Base-by-base conservation (phyloP, 2,888 invertebrate genomes). In the Cryptocephalus primarius region DNA sequence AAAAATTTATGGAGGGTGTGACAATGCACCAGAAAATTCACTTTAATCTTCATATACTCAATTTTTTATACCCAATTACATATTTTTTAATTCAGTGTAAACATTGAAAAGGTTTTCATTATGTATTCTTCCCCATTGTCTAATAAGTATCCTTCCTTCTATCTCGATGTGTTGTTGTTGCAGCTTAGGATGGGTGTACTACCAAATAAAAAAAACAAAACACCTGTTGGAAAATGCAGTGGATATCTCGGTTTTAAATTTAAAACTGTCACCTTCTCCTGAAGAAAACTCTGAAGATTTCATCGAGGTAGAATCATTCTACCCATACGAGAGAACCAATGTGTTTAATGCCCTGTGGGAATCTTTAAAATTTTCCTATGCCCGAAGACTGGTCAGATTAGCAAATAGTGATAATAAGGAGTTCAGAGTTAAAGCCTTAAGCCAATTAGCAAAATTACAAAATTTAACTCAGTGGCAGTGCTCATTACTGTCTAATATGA, bases 401-500 rank as follows among this genome's bases (percentile, higher is more conserved):
- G 81, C 85, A 33, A 77, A 79, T 53, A 76, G 75, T 51, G 83
- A 83, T n/a, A 75, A 75, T 50, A 72, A 71, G 50, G 71, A 74
- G 45, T 78, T 83, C 53, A 75, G 79, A 66, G 71, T 76, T 42
- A 76, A 78, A 58, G 85, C 87, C 1, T 68, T 86, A 0, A 73
- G 77, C 43, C 77, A 79, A 49, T 69, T 88, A 11, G 79, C 82
- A 1, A 73, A 75, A 33, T 76, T 85, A 53, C 81, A 79, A 62
- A 76, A 80, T 60, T 74, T 85, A 39, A 63, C 67, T 42, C 55
- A 63, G 46, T 70, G 69, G 67, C 69, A 71, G 52, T 69, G 60
- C 55, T 60, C 64, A 44, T 81, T 85, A 59, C 74, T 92, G 49
- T 87, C 91, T 6, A 88, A 89, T 69, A 82, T 85, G 53, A 76